Base-by-base conservation (phyloP, 2,113 vertebrate species). In the Mormoops blainvillei region DNA sequence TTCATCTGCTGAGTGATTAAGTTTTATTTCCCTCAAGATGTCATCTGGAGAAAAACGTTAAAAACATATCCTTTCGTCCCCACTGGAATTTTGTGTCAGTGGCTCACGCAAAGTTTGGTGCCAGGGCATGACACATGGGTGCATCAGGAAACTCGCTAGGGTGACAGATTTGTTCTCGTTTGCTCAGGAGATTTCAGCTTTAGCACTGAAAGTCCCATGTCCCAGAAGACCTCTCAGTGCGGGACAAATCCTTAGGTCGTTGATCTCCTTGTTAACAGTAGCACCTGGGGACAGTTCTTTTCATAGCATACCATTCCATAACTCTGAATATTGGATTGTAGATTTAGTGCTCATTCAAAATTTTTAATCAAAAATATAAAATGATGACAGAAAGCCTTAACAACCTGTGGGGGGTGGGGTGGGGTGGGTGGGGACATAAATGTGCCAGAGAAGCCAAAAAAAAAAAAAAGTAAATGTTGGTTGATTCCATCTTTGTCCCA, bases 301-400 rank as follows among this genome's bases (percentile, higher is more conserved):
- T 61, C 41, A 38, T 3, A 61, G 4, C 31, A 19, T 22, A 3
- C 7, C 31, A 43, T 76, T 85, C 50, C 48, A 0, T 63, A 93
- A 80, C 10, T 45, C 14, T 67, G 19, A 94, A 65, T 78, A 41
- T n/a, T 80, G 26, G 48, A 43, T 45, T 74, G 4, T 10, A n/a
- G 12, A 50, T 73, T 5, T 41, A 50, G 26, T 31, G 87, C 9
- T 18, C 70, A 83, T 16, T 80, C 3, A 45, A 92, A 4, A 0
- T 18, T 85, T 91, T 74, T 48, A 83, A 48, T 90, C 68, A 91
- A 76, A 96, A 92, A 58, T 77, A 33, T n/a, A 74, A 90, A 91
- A 45, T 80, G 5, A 36, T 73, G 31, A 41, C 28, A 50, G 12
- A 5, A 13, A 87, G 36, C 14, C 12, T 54, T 89, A 84, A 56